A percentile compares a stretch with the other conserved stretches of the same genome.
Conservation (phyloP, 1,140 invertebrate species). For the Drosophila tristis region DNA sequence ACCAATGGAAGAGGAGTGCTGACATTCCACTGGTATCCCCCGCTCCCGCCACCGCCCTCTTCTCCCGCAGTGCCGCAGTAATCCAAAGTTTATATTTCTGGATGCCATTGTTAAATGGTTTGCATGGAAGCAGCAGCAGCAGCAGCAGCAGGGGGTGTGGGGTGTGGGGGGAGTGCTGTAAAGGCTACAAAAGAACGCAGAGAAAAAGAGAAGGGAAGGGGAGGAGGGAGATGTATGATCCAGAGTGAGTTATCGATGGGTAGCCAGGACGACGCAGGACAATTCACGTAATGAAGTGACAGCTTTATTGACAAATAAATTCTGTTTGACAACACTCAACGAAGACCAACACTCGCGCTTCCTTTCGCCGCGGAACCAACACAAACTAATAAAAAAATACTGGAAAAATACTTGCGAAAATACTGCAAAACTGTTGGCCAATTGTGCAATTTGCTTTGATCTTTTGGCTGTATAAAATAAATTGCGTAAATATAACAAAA, state of each 20-base stretch:
- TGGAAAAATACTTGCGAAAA: slow-evolving; percentile 15
- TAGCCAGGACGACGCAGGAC: slow-evolving; percentile 38
- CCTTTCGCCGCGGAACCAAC: neutral
- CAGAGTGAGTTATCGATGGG: slow-evolving; percentile 65
- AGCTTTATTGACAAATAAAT: slow-evolving; percentile 83
- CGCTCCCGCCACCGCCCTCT: slow-evolving; percentile 3
- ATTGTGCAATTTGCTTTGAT: slow-evolving; percentile 74
- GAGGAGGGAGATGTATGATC: neutral
- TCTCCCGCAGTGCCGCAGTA: slow-evolving; percentile 42
- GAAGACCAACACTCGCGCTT: slow-evolving; percentile 27
- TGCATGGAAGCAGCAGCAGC: neutral
- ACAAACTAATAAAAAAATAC: slow-evolving; percentile 33
- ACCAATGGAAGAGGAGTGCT: slow-evolving; percentile 1
- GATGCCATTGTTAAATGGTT: slow-evolving; percentile 73
- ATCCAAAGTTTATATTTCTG: slow-evolving; percentile 71
- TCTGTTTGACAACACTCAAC: slow-evolving; percentile 75
- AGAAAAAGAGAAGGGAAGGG: too few species aligned
- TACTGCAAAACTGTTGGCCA: slow-evolving; percentile 32
- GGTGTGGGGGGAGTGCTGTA: too few species aligned
- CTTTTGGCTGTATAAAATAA: slow-evolving; percentile 68
- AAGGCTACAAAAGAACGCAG: neutral
- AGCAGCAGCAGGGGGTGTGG: too few species aligned
- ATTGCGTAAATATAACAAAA: slow-evolving; percentile 75
- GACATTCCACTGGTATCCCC: too few species aligned
- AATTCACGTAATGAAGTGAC: slow-evolving; percentile 80